A percentile compares a stretch with the other conserved stretches of the same genome.
These are phyloP conservation scores for Brenthis hecate DNA, from an alignment of 2,888 invertebrate genomes.

Conservation along the genomic window DNA sequence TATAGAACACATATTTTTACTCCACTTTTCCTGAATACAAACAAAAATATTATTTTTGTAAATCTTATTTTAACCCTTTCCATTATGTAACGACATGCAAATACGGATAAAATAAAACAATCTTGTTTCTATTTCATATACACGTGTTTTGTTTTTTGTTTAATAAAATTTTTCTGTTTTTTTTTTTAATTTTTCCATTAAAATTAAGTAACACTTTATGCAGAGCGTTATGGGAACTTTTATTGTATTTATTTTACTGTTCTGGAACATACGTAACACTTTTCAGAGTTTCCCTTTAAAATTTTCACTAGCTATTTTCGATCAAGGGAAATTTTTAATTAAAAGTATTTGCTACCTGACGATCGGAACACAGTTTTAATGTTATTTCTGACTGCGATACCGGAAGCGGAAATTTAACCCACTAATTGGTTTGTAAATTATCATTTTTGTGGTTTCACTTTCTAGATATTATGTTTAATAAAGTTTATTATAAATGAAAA, in stretches of 20 bases:
- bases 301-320: background rate
- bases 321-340: background rate
- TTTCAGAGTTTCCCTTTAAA: background rate
- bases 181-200: no score
- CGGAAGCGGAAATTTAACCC: conserved; percentile 23
- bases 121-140: conserved; percentile 1
- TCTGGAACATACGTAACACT: no score
- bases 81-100: background rate
- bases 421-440: conserved; percentile 34
- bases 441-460: conserved; percentile 29
- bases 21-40: background rate
- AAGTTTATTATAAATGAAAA: conserved; percentile 9
- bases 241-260: background rate
- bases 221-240: background rate
- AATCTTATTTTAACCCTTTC: conserved; percentile 5
- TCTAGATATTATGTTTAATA: conserved; percentile 20
- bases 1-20: conserved; percentile 26
- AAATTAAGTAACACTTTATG: background rate
- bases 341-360: background rate
- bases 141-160: background rate
- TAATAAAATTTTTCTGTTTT: background rate
- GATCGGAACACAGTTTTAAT: conserved; percentile 8
- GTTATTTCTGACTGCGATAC: conserved; percentile 22
- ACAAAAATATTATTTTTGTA: background rate
- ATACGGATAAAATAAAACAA: conserved; percentile 9